Percentiles rank a stretch among this genome's conserved stretches.
These are phyloP conservation scores for Aporophyla lueneburgensis DNA, from an alignment of 2,888 invertebrate species.

Conservation along the genomic window DNA sequence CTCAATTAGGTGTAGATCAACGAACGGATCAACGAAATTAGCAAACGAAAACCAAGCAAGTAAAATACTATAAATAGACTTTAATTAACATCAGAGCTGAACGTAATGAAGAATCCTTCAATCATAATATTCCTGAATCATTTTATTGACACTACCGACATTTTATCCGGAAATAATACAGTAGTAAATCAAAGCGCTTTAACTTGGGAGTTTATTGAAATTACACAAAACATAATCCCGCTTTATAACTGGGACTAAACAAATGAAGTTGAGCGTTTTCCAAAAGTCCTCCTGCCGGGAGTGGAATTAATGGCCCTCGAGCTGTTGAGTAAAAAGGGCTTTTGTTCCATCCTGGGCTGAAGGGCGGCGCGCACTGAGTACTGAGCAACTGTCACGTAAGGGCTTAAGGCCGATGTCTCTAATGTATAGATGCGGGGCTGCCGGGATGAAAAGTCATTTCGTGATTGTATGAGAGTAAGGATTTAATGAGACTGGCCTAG, in stretches of 20 bases:
- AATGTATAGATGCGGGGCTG: slow-evolving; percentile 37
- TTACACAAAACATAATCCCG: slow-evolving; percentile 67
- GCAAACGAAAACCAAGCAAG: slow-evolving; percentile 2
- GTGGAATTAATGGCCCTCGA: slow-evolving; percentile 70
- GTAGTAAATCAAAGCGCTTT: slow-evolving; percentile 56
- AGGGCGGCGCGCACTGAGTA: slow-evolving; percentile 57
- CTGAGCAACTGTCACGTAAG: slow-evolving; percentile 67
- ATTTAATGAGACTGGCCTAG: slow-evolving; percentile 62
- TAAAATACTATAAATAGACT: slow-evolving; percentile 34
- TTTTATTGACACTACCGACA: slow-evolving; percentile 50
- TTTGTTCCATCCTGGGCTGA: slow-evolving; percentile 69
- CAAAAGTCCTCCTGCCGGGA: slow-evolving; percentile 63
- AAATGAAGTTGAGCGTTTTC: slow-evolving; percentile 74
- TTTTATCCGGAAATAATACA: slow-evolving; percentile 30
- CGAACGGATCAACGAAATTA: neutral
- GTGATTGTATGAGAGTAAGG: slow-evolving; percentile 50
- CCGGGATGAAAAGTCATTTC: slow-evolving; percentile 57
- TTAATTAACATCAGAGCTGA: slow-evolving; percentile 30
- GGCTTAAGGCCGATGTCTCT: slow-evolving; percentile 26
- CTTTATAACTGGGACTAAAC: slow-evolving; percentile 69
- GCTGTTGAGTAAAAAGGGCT: slow-evolving; percentile 70
- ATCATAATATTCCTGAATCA: slow-evolving; percentile 29
- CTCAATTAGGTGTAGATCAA: slow-evolving; percentile 12
- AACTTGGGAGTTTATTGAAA: slow-evolving; percentile 64
- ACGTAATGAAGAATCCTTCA: slow-evolving; percentile 18